phyloP scores from a whole-genome alignment of 2,113 vertebrate species.

The Sturnira hondurensis region DNA sequence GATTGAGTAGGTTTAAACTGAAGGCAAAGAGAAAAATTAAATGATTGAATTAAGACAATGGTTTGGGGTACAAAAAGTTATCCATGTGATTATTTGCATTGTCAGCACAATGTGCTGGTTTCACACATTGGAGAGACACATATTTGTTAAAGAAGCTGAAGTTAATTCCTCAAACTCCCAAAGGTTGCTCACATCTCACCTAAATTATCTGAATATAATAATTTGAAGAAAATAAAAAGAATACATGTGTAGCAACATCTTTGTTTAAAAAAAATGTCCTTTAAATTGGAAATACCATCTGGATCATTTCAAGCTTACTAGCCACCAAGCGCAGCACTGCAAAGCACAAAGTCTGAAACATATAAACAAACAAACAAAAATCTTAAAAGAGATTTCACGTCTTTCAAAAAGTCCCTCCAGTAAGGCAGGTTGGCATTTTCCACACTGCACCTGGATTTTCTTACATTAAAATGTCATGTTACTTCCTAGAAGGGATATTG shows the following conservation, averaged over 20 bases:
- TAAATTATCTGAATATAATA: slow-evolving; percentile 6
- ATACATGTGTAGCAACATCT: not conserved
- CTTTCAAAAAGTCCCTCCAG: slow-evolving; percentile 37
- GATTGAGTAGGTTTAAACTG: not conserved
- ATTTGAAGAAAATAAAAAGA: slow-evolving; percentile 32
- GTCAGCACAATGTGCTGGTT: not conserved
- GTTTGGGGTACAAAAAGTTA: not conserved
- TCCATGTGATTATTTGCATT: not conserved
- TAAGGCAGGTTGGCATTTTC: slow-evolving; percentile 31
- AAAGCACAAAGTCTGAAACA: slow-evolving; percentile 41
- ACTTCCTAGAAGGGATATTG: slow-evolving; percentile 34
- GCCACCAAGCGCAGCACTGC: not conserved
- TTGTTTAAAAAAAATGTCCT: slow-evolving; percentile 11
- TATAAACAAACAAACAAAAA: slow-evolving; percentile 34
- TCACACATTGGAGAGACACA: not conserved
- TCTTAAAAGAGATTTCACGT: slow-evolving; percentile 37
- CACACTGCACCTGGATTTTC: slow-evolving; percentile 49
- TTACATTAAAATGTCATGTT: slow-evolving; percentile 57
- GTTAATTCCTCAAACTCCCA: slow-evolving; percentile 12
- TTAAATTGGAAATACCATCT: slow-evolving; percentile 38
- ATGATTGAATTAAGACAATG: not conserved
- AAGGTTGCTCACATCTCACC: not conserved
- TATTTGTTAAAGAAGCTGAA: slow-evolving; percentile 1
- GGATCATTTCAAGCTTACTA: slow-evolving; percentile 54
- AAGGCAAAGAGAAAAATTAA: not conserved